Base-by-base conservation (phyloP, 2,888 invertebrate species). In the Tetragonula carbonaria region DNA sequence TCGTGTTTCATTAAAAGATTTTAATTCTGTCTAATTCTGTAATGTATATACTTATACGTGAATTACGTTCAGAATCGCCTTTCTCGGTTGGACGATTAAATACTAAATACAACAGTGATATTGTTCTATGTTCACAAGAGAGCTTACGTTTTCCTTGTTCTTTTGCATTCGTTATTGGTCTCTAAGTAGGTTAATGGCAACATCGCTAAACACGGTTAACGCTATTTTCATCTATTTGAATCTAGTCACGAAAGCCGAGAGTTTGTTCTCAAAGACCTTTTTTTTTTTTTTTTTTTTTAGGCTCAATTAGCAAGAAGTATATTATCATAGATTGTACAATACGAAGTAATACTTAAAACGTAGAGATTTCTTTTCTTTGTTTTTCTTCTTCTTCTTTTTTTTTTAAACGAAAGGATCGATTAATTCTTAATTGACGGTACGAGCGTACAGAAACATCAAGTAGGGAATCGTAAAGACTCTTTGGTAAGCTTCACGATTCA, bases 351-450 rank as follows among this genome's bases (percentile, higher is more conserved):
- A 68, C 74, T 3, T 21, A 53, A 72, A 73, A n/a, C n/a, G 28
- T 67, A 45, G 23, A 65, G 8, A 63, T 33, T 33, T 33, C n/a
- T 33, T 4, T 55, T 13, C 28, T 28, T 8, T 53, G 53, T 33
- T 33, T 16, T 14, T 13, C 8, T 57, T 14, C 6, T 65, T 38
- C 38, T 13, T 21, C 38, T 53, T 6, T 66, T 21, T n/a, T 21
- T 80, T 33, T 28, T 6, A 53, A 70, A 83, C 73, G 5, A 76
- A 77, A 78, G 16, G 53, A 59, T 73, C 59, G 33, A 45, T n/a
- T 55, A 18, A 70, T 75, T 65, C 65, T 73, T 85, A 86, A 85
- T 86, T 81, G 81, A 81, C 86, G 55, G 59, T 57, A 51, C 63
- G 66, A 75, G 63, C 4, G 59, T 13, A 62, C 77, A 80, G 74